These are phyloP conservation scores for Sinella curviseta DNA, from an alignment of 1,140 invertebrate species.

Conservation along the genomic window DNA sequence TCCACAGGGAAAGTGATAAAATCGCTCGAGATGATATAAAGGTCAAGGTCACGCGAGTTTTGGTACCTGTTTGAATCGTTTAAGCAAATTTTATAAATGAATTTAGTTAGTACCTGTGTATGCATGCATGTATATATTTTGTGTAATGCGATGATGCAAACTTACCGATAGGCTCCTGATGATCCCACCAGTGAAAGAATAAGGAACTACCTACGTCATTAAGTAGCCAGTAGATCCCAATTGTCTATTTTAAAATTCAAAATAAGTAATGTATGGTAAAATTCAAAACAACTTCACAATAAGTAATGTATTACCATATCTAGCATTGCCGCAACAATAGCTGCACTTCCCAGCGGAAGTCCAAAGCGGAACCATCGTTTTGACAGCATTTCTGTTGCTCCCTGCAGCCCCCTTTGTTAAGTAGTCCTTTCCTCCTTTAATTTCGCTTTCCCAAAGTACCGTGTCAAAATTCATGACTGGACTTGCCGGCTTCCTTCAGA, in stretches of 20 bases:
- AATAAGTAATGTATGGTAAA: conserved; percentile 13
- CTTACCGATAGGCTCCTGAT: background rate
- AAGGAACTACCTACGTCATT: conserved; percentile 21
- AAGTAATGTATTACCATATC: conserved; percentile 21
- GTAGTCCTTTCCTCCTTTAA: too few relatives aligned
- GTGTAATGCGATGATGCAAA: background rate
- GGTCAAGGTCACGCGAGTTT: background rate
- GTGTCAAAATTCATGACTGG: too few relatives aligned
- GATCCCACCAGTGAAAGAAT: conserved; percentile 26
- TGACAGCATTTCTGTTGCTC: background rate
- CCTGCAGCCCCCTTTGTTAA: background rate
- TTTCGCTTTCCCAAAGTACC: too few relatives aligned
- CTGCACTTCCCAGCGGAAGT: conserved; percentile 34
- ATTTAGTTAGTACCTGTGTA: too few relatives aligned
- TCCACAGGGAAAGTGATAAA: conserved; percentile 26
- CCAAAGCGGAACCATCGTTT: conserved; percentile 35
- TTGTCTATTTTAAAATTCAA: conserved; percentile 24
- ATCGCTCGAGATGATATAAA: conserved; percentile 8
- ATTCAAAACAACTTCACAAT: conserved; percentile 2
- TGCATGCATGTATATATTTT: background rate
- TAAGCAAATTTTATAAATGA: background rate
- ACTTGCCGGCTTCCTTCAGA: too few relatives aligned
- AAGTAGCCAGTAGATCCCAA: conserved; percentile 33
- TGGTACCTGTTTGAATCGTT: background rate
- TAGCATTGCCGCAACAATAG: conserved; percentile 23